These are phyloP conservation scores for Clarias fuscus DNA, from an alignment of 2,797 vertebrate species.

Conservation along the genomic window DNA sequence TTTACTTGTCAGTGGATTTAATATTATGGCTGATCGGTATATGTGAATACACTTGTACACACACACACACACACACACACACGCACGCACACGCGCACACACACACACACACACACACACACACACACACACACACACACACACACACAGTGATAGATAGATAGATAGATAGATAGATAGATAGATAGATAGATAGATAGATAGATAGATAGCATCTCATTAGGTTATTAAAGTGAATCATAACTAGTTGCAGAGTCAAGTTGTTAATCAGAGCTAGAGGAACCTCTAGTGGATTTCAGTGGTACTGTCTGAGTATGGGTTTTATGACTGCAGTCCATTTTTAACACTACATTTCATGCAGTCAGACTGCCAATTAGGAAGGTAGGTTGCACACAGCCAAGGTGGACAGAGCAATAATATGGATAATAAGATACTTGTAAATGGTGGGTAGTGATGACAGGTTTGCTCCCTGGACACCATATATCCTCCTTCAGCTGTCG, in stretches of 20 bases:
- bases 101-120: too few species aligned
- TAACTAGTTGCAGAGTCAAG: background rate
- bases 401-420: conserved; percentile 14
- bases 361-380: background rate
- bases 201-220: background rate
- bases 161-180: background rate
- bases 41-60: too few species aligned
- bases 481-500: conserved; percentile 82
- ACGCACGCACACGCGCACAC: too few species aligned
- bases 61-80: too few species aligned
- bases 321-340: conserved; percentile 17
- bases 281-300: background rate
- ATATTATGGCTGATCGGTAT: too few species aligned
- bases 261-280: conserved; percentile 1
- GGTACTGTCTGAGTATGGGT: background rate
- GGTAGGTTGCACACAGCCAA: background rate
- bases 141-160: background rate
- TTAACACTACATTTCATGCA: background rate
- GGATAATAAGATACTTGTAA: conserved; percentile 69
- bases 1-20: too few species aligned
- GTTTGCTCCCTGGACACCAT: conserved; percentile 81
- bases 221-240: background rate
- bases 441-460: conserved; percentile 79
- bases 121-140: too few species aligned
- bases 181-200: background rate